These are phyloP conservation scores for Hartigia nigra DNA, from an alignment of 2,888 invertebrate genomes.

Conservation along the genomic window DNA sequence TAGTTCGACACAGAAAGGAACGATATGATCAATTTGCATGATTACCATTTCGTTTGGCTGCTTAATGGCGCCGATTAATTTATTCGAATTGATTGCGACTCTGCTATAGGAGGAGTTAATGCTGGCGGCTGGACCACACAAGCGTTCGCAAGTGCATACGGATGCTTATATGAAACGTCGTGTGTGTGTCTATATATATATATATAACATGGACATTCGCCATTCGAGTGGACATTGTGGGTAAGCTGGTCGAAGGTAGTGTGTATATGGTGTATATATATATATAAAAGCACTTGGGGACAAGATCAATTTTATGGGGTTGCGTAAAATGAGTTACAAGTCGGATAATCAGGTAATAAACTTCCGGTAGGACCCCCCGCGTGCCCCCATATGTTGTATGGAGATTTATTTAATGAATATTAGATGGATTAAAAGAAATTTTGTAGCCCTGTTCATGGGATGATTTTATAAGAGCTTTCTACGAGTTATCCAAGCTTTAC, in stretches of 20 bases:
- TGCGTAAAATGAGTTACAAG: background rate
- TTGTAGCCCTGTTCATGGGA: background rate
- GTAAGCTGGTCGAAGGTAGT: background rate
- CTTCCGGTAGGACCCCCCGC: conserved; percentile 29
- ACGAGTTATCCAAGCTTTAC: background rate
- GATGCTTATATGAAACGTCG: background rate
- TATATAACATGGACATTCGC: background rate
- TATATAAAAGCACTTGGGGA: background rate
- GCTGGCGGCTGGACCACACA: background rate
- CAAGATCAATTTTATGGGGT: background rate
- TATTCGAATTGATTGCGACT: conserved; percentile 10
- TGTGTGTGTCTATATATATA: background rate
- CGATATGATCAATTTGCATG: background rate
- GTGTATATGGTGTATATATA: too few species aligned
- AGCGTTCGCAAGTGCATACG: background rate
- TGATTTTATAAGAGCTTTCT: background rate
- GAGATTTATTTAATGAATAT: background rate
- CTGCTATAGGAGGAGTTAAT: background rate
- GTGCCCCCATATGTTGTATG: background rate
- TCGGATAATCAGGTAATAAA: conserved; percentile 22
- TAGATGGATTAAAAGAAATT: background rate
- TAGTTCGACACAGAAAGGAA: background rate
- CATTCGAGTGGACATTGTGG: background rate
- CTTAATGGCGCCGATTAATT: background rate
- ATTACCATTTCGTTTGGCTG: background rate